Percentiles rank a stretch among this genome's conserved stretches.
Evolutionary conservation across 2,113 vertebrate species (phyloP).

Genomic region (Tachuris rubrigastra): DNA sequence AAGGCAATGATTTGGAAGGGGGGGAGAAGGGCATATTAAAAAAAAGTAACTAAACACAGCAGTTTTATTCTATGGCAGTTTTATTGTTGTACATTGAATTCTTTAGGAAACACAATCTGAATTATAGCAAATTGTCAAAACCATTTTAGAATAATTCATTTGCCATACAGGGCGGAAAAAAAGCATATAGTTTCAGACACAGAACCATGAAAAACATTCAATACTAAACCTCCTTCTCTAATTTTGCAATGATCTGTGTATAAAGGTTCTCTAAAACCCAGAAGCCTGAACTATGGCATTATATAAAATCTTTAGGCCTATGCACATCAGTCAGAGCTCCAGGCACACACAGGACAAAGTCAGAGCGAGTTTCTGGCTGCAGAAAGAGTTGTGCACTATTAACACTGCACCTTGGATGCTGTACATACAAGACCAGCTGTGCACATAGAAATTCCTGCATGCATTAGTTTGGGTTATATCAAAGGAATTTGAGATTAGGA

Average conservation of each 20-base stretch:
- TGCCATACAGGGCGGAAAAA: not conserved
- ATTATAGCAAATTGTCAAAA: constrained; percentile 12
- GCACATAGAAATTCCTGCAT: not conserved
- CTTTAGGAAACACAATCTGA: not conserved
- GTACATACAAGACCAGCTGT: not conserved
- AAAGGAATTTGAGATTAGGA: not conserved
- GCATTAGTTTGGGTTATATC: not conserved
- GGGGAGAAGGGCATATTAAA: not conserved
- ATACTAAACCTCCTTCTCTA: not conserved
- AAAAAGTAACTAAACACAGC: not conserved
- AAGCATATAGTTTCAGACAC: not conserved
- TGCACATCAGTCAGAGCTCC: not conserved
- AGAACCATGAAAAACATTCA: not conserved
- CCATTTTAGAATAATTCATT: not conserved
- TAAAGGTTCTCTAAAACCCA: not conserved
- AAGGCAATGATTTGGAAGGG: not conserved
- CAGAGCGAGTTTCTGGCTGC: not conserved
- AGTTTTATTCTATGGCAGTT: not conserved
- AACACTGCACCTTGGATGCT: not conserved
- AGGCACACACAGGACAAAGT: not conserved
- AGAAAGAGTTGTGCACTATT: not conserved
- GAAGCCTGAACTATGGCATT: not conserved
- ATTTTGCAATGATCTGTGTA: not conserved
- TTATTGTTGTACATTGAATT: not conserved
- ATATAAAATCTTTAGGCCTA: not conserved